phyloP scores from a whole-genome alignment of 2,113 vertebrate species.

The Otus sunia region DNA sequence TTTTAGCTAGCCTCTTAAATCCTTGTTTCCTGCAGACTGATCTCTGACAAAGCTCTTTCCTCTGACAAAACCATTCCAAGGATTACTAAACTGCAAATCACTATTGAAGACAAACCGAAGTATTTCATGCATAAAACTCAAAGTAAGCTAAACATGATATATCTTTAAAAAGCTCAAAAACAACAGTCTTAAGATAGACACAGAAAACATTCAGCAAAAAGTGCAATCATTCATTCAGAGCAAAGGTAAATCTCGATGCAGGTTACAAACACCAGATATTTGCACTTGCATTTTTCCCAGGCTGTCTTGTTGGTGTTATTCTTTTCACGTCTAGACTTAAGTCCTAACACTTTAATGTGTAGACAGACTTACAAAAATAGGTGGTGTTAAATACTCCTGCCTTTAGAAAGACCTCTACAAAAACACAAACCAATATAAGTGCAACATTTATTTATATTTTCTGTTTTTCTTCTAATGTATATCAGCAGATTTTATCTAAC shows the following conservation, averaged over 20 bases:
- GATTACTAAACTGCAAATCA: conserved; percentile 16
- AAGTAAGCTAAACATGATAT: not conserved
- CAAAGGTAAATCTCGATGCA: not conserved
- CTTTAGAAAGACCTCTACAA: not conserved
- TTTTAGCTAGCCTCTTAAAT: not conserved
- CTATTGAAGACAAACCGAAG: not conserved
- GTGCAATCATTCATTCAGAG: not conserved
- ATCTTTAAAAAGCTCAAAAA: not conserved
- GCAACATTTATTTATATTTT: not conserved
- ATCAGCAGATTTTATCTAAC: not conserved
- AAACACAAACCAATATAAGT: not conserved
- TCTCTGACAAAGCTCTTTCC: conserved; percentile 30
- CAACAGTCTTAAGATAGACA: not conserved
- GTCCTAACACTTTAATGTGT: not conserved
- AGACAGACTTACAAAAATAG: not conserved
- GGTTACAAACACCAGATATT: not conserved
- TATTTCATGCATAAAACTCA: not conserved
- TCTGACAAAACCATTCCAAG: conserved; percentile 12
- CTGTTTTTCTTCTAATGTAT: not conserved
- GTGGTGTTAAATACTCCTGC: not conserved
- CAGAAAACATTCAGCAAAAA: not conserved
- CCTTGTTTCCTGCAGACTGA: not conserved
- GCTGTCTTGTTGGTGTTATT: not conserved
- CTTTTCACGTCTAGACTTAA: not conserved
- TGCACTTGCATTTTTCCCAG: not conserved